Percentiles rank a stretch among this genome's conserved stretches.
phyloP scores from a whole-genome alignment of 2,888 invertebrate genomes.

The Melinaea menophilus region DNA sequence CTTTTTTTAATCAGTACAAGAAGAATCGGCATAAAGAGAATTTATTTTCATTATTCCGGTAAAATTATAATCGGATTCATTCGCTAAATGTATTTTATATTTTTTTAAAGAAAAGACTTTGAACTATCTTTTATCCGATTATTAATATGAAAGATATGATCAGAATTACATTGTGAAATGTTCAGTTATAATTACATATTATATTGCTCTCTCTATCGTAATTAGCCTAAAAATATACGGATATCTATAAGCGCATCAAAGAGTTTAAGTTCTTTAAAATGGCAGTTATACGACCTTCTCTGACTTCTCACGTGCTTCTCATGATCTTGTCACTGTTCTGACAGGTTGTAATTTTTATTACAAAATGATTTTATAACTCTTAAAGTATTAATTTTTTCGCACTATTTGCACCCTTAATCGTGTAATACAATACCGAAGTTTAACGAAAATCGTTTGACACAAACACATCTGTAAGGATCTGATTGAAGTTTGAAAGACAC shows the following conservation, averaged over 20 bases:
- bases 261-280: slow-evolving; percentile 21
- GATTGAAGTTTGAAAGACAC: slow-evolving; percentile 60
- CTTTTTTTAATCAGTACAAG: too few relatives aligned
- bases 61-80: too few relatives aligned
- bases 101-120: too few relatives aligned
- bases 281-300: slow-evolving; percentile 53
- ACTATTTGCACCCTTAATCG: slow-evolving; percentile 40
- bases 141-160: too few relatives aligned
- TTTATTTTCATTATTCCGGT: too few relatives aligned
- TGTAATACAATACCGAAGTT: slow-evolving; percentile 30
- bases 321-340: slow-evolving; percentile 67
- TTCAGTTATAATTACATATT: neutral
- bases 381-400: slow-evolving; percentile 29
- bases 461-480: slow-evolving; percentile 39
- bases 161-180: too few relatives aligned
- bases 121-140: too few relatives aligned
- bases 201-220: neutral
- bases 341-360: slow-evolving; percentile 71
- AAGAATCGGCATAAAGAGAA: too few relatives aligned
- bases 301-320: slow-evolving; percentile 45
- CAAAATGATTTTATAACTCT: slow-evolving; percentile 41
- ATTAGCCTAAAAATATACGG: neutral
- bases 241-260: slow-evolving; percentile 10
- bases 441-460: slow-evolving; percentile 33
- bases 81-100: too few relatives aligned